These are phyloP conservation scores for Halesus radiatus DNA, from an alignment of 1,140 invertebrate species.

Conservation along the genomic window DNA sequence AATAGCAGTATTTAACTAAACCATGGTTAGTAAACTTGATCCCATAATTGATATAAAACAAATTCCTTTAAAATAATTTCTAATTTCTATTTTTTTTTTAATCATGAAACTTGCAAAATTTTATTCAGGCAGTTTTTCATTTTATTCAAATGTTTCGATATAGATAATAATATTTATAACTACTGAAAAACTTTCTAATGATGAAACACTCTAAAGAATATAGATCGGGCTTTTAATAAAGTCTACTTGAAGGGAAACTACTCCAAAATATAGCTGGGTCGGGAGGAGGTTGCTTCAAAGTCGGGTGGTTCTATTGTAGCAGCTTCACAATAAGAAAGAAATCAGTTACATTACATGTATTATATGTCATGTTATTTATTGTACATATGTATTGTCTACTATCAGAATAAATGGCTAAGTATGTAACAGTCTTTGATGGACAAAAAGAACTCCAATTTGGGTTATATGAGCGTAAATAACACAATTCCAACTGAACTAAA, in stretches of 20 bases:
- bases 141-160: too few species aligned
- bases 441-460: too few species aligned
- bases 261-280: conserved; percentile 35
- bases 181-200: conserved; percentile 27
- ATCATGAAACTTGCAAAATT: background rate
- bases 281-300: conserved; percentile 67
- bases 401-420: too few species aligned
- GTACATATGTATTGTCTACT: too few species aligned
- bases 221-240: conserved; percentile 10
- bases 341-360: conserved; percentile 20
- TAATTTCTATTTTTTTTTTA: conserved; percentile 8
- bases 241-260: conserved; percentile 34
- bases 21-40: conserved; percentile 21
- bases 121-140: too few species aligned
- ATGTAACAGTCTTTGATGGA: too few species aligned
- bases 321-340: conserved; percentile 72
- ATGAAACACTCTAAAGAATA: conserved; percentile 32
- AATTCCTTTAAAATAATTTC: conserved; percentile 13
- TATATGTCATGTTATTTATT: too few species aligned
- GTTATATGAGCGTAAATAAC: too few species aligned
- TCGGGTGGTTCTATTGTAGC: conserved; percentile 81
- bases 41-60: conserved; percentile 27
- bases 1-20: background rate
- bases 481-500: too few species aligned
- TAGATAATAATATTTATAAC: background rate